phyloP scores from a whole-genome alignment of 2,797 vertebrate genomes.

The Amphiprion clarkii region DNA sequence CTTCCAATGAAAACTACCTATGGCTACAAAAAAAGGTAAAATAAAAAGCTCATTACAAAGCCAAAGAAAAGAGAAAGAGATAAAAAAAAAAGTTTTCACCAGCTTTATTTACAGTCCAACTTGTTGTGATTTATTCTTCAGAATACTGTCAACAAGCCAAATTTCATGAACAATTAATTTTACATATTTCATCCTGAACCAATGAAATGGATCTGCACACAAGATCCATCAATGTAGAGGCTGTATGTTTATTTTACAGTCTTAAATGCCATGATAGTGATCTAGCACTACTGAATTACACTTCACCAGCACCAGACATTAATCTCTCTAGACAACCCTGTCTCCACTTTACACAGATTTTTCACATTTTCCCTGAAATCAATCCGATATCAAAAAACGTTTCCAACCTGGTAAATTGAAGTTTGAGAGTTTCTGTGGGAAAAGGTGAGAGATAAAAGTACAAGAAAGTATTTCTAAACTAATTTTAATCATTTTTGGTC shows the following conservation, averaged over 20 bases:
- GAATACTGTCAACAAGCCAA: background rate
- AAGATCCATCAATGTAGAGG: too few relatives aligned
- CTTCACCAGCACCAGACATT: background rate
- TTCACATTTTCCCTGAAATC: background rate
- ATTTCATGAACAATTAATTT: background rate
- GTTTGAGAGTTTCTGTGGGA: too few relatives aligned
- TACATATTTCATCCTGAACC: background rate
- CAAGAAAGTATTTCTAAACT: background rate
- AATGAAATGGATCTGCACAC: background rate
- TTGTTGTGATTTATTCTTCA: background rate
- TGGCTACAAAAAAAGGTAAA: background rate
- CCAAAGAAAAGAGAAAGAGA: background rate
- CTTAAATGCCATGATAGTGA: background rate
- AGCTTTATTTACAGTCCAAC: background rate
- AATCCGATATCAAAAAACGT: background rate
- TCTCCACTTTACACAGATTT: background rate
- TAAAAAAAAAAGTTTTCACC: background rate
- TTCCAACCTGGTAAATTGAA: too few relatives aligned
- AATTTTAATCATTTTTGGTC: background rate
- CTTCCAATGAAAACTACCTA: background rate
- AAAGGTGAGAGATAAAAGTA: too few relatives aligned
- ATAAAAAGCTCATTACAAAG: background rate
- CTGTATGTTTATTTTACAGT: background rate
- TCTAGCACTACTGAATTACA: background rate
- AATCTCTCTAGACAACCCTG: background rate